phyloP scores from a whole-genome alignment of 2,888 invertebrate species.

The Dicyrtomina minuta region DNA sequence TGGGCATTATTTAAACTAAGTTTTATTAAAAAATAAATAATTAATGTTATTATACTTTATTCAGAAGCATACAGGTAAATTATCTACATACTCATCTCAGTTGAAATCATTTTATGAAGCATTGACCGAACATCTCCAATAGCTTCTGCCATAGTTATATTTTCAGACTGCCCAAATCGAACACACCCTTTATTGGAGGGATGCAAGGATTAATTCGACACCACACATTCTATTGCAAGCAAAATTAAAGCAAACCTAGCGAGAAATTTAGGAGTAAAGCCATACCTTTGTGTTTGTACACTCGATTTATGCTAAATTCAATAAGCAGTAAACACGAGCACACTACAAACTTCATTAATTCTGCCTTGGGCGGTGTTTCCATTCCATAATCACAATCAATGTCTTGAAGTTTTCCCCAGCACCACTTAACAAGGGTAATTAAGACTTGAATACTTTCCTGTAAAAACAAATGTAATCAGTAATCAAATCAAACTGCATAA shows the following conservation, averaged over 20 bases:
- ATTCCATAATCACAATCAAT: conserved; percentile 19
- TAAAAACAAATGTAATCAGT: conserved; percentile 4
- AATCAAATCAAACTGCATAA: not conserved
- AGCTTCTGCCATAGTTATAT: conserved; percentile 51
- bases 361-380: conserved; percentile 41
- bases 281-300: conserved; percentile 50
- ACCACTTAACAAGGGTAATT: conserved; percentile 51
- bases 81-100: conserved; percentile 40
- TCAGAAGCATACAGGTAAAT: no score
- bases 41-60: no score
- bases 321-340: conserved; percentile 49
- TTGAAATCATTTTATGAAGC: conserved; percentile 50
- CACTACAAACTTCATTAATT: conserved; percentile 49
- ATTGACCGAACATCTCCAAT: conserved; percentile 51
- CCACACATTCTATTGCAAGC: not conserved
- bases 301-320: conserved; percentile 52
- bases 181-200: conserved; percentile 48
- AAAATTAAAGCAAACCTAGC: not conserved
- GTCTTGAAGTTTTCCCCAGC: conserved; percentile 45
- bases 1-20: no score
- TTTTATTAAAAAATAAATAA: no score
- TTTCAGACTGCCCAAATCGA: conserved; percentile 50
- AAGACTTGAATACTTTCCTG: conserved; percentile 50
- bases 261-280: not conserved
- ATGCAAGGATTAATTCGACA: not conserved